A percentile compares a stretch with the other conserved stretches of the same genome.
Evolutionary conservation across 1,140 invertebrate genomes (phyloP).

Genomic region (Drosophila biarmipes): DNA sequence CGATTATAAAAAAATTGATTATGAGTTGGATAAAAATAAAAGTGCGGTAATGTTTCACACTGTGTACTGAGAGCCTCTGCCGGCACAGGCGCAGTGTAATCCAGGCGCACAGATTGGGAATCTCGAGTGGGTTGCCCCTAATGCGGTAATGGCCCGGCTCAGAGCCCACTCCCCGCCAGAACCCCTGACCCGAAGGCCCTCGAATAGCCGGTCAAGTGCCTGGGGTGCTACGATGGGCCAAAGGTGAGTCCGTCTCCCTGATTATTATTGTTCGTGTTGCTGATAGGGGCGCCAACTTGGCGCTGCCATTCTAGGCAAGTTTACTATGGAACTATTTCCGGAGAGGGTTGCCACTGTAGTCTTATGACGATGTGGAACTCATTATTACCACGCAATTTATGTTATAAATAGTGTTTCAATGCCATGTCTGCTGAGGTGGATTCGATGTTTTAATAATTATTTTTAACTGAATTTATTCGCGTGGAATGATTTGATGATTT

Average conservation of each 20-base stretch:
- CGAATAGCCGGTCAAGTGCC: conserved; percentile 33
- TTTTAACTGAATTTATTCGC: not conserved
- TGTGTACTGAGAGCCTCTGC: conserved; percentile 49
- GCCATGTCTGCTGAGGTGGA: not conserved
- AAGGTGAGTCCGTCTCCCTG: conserved; percentile 36
- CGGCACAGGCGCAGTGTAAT: conserved; percentile 72
- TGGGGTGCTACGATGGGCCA: conserved; percentile 2
- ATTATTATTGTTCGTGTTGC: conserved; percentile 23
- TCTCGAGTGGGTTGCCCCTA: conserved; percentile 53
- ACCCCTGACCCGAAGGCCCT: conserved; percentile 5
- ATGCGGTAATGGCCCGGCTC: conserved; percentile 61
- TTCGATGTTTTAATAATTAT: not conserved
- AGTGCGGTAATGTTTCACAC: not conserved
- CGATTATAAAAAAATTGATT: too few relatives aligned
- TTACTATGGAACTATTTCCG: conserved; percentile 35
- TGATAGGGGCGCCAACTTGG: conserved; percentile 54
- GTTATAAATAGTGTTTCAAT: conserved; percentile 12
- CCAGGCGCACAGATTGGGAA: conserved; percentile 57
- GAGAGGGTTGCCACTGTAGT: conserved; percentile 7
- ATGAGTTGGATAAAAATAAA: too few relatives aligned
- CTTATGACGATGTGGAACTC: not conserved
- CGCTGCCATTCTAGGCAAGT: conserved; percentile 35
- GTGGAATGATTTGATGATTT: not conserved
- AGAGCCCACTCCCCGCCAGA: conserved; percentile 1
- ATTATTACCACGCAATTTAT: conserved; percentile 1